Base-by-base conservation (phyloP, 2,888 invertebrate species). In the Brachycybe producta region DNA sequence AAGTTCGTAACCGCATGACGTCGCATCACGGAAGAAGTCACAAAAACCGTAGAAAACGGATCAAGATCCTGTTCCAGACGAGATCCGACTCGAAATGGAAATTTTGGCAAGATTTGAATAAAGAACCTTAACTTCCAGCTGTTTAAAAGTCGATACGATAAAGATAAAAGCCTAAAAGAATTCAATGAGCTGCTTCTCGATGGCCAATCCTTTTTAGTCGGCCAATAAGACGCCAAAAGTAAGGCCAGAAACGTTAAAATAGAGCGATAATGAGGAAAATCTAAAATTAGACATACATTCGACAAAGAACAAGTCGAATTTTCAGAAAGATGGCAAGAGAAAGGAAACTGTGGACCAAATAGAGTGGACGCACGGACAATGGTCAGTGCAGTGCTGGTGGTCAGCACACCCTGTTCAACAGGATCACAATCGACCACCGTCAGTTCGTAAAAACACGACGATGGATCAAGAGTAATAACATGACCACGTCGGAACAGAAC, bases 371-470 rank as follows among this genome's bases (percentile, higher is more conserved):
- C 27, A 30, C 32, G 28, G 15, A 50, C 28, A 15, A 50, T 15
- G 15, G 32, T 50, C 21, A 50, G 7, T 26, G 32, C 11, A 1
- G 50, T 50, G 34, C 26, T 15, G 5, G 42, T 35, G 17, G 35
- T 35, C 28, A 50, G 27, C 13, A 50, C 34, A 13, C 50, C 50
- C 36, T 50, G 50, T 5, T 5, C 19, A n/a, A 44, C 44, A n/a
- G 50, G 50, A 27, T 50, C 35, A 19, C 50, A 50, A 11, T 44
- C 50, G 11, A 50, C 11, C 13, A 41, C 28, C 5, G 15, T 21
- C 39, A 48, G 13, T 7, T 48, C 27, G n/a, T n/a, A n/a, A n/a
- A n/a, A n/a, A n/a, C n/a, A n/a, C n/a, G n/a, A n/a, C n/a, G n/a
- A n/a, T n/a, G n/a, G n/a, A n/a, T n/a, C n/a, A n/a, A n/a, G n/a